A percentile compares a stretch with the other conserved stretches of the same genome.
Conservation (phyloP, 2,113 vertebrate genomes). For the Pelodiscus sinensis region DNA sequence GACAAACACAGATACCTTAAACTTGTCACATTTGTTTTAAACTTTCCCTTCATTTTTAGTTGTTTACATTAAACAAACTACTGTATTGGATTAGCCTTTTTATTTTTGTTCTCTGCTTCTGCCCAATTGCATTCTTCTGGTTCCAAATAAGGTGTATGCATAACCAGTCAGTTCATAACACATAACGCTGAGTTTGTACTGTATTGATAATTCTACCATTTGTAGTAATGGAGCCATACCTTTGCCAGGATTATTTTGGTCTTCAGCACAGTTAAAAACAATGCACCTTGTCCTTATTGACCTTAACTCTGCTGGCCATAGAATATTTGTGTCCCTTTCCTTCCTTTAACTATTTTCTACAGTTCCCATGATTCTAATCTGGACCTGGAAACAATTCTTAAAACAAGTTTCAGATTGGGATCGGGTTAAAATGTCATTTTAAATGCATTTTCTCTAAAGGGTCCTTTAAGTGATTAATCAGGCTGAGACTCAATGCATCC, state of each 20-base stretch:
- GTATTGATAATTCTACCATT: not conserved
- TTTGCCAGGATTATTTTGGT: not conserved
- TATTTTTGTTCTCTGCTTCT: no score
- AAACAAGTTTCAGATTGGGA: not conserved
- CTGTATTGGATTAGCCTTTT: no score
- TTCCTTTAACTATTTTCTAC: not conserved
- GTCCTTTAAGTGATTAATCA: not conserved
- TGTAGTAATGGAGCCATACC: not conserved
- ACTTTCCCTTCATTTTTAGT: no score
- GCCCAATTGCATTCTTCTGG: no score
- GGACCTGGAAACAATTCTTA: not conserved
- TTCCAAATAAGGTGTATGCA: no score
- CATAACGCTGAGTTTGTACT: no score
- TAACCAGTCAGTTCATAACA: no score
- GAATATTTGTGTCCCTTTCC: not conserved
- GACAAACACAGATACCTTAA: no score
- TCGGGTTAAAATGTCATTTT: not conserved
- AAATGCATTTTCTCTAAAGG: not conserved
- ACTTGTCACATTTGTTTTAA: no score
- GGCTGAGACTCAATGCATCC: not conserved
- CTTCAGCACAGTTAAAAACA: not conserved
- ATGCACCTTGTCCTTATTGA: not conserved
- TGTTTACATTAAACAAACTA: no score
- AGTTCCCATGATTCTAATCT: not conserved
- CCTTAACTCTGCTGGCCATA: not conserved